Evolutionary conservation across 2,113 vertebrate species (phyloP).

Genomic region (Indri indri): DNA sequence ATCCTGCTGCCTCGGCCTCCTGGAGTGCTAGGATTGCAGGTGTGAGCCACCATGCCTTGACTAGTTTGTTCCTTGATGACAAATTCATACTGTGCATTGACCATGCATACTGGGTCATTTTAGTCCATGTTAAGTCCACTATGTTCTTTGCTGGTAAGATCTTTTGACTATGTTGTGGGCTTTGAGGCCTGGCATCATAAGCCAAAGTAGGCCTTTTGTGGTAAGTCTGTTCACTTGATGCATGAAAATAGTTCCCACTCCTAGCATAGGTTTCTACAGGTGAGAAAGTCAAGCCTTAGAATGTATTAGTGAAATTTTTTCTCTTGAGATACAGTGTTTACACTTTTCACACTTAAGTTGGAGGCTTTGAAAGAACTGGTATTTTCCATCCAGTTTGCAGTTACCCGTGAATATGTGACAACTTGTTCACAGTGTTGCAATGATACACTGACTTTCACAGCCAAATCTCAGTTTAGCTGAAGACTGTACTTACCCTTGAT

Average conservation of each 20-base stretch:
- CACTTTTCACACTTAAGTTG: not conserved
- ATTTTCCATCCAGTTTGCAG: not conserved
- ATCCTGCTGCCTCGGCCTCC: too few species aligned
- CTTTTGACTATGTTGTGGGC: not conserved
- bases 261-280: not conserved
- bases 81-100: not conserved
- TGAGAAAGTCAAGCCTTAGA: not conserved
- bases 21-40: too few species aligned
- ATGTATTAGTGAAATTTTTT: not conserved
- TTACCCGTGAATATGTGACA: not conserved
- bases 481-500: not conserved
- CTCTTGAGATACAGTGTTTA: not conserved
- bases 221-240: not conserved
- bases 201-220: not conserved
- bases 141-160: not conserved
- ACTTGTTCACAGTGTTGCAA: not conserved
- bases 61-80: not conserved
- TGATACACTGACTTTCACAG: not conserved
- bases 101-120: not conserved
- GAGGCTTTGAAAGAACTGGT: not conserved
- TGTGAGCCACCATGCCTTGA: too few species aligned
- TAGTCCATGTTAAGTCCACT: not conserved
- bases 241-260: not conserved
- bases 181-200: not conserved
- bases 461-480: not conserved